Conservation (phyloP, 2,797 vertebrate species). For the Pteropus rufus region DNA sequence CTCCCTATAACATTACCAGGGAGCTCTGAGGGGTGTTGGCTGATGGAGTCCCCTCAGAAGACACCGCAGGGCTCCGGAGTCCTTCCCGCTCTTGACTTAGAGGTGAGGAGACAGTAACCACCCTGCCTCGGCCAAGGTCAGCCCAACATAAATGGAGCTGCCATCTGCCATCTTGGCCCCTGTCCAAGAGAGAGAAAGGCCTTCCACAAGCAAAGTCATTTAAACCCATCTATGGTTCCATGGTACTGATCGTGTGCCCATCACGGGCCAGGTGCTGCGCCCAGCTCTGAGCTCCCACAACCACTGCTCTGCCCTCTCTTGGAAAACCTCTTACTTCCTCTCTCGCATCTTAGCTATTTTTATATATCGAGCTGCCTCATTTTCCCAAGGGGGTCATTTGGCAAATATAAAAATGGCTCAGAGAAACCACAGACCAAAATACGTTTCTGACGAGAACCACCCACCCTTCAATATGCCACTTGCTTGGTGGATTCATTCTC, state of each 20-base stretch:
- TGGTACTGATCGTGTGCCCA: accelerated
- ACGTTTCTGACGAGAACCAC: background rate
- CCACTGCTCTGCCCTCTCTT: background rate
- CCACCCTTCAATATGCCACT: background rate
- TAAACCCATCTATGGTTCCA: background rate
- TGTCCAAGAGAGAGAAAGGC: background rate
- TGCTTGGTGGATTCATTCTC: background rate
- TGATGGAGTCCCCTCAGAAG: background rate
- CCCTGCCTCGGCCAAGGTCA: background rate
- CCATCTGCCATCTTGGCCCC: background rate
- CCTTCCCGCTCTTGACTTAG: accelerated
- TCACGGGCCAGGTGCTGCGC: background rate
- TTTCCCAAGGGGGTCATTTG: conserved; percentile 74
- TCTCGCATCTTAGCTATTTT: conserved; percentile 54
- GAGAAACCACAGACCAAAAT: conserved; percentile 71
- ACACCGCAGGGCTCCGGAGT: background rate
- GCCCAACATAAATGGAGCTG: background rate
- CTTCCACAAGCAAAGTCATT: background rate
- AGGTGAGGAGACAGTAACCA: background rate
- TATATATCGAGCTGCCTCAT: conserved; percentile 1
- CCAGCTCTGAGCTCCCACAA: background rate
- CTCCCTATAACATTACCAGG: background rate
- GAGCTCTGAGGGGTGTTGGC: no score
- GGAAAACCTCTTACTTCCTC: conserved; percentile 55
- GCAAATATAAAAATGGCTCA: conserved; percentile 67